Conservation (phyloP, 2,888 invertebrate species). For the Anagyrus pseudococci region DNA sequence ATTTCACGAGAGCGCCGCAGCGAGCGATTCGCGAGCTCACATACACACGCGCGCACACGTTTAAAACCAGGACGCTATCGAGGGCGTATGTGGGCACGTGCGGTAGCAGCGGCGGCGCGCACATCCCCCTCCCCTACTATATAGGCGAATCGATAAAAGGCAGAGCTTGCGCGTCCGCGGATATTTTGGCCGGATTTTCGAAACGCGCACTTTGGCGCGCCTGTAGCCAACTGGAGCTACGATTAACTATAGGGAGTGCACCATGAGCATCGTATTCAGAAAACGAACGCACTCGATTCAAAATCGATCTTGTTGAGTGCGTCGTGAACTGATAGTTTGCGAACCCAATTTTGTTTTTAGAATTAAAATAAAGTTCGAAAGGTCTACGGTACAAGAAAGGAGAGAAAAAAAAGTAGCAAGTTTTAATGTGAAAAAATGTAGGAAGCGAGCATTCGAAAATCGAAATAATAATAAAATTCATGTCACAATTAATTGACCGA, state of each 20-base stretch:
- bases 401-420: too few species aligned
- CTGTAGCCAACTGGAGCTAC: too few species aligned
- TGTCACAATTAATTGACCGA: too few species aligned
- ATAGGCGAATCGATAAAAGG: slow-evolving; percentile 33
- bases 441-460: too few species aligned
- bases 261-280: too few species aligned
- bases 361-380: too few species aligned
- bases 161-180: slow-evolving; percentile 12
- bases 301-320: neutral
- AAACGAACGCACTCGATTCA: neutral
- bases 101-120: neutral
- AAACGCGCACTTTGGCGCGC: slow-evolving; percentile 11
- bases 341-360: too few species aligned
- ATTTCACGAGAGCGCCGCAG: slow-evolving; percentile 30
- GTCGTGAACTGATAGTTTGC: neutral
- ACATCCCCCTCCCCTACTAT: neutral
- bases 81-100: too few species aligned
- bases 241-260: too few species aligned
- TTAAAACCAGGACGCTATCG: neutral
- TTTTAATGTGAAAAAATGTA: too few species aligned
- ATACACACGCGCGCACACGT: neutral
- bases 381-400: too few species aligned
- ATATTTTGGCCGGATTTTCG: slow-evolving; percentile 17
- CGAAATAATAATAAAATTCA: too few species aligned
- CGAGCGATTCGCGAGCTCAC: neutral